These are phyloP conservation scores for Eupeodes luniger DNA, from an alignment of 2,888 invertebrate species.

Conservation along the genomic window DNA sequence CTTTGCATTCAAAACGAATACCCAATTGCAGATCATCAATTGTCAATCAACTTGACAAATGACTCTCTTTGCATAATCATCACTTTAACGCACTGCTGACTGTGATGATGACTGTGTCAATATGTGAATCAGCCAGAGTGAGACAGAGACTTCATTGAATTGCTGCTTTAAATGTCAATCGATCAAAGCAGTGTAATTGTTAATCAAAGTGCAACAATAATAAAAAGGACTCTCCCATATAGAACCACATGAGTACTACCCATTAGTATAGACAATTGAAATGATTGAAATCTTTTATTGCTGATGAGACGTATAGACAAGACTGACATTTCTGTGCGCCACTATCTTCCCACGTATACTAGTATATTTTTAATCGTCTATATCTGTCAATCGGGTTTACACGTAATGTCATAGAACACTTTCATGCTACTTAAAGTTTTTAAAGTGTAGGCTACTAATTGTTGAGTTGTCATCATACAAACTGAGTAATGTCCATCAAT, in stretches of 20 bases:
- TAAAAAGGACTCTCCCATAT: constrained; percentile 39
- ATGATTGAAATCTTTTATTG: constrained; percentile 3
- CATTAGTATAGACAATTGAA: neutral
- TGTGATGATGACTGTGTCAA: neutral
- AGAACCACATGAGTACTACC: neutral
- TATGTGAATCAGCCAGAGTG: constrained; percentile 4
- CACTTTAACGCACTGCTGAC: constrained; percentile 30
- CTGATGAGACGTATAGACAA: neutral
- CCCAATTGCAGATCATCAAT: constrained; percentile 41
- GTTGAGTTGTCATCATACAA: constrained; percentile 56
- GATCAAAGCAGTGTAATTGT: constrained; percentile 3
- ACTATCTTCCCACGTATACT: constrained; percentile 10
- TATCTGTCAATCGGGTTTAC: constrained; percentile 56
- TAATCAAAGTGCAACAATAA: constrained; percentile 2
- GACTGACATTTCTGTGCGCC: constrained; percentile 18
- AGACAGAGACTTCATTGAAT: constrained; percentile 46
- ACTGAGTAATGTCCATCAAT: constrained; percentile 37
- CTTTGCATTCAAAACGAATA: constrained; percentile 40
- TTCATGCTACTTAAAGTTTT: constrained; percentile 2
- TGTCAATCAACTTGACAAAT: constrained; percentile 68
- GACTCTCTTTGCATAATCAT: constrained; percentile 59
- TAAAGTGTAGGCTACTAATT: constrained; percentile 32
- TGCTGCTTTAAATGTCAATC: constrained; percentile 31
- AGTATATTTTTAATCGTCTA: constrained; percentile 44
- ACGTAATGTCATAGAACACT: constrained; percentile 24